Evolutionary conservation across 2,888 invertebrate genomes (phyloP).

Genomic region (Pasiphila rectangulata): DNA sequence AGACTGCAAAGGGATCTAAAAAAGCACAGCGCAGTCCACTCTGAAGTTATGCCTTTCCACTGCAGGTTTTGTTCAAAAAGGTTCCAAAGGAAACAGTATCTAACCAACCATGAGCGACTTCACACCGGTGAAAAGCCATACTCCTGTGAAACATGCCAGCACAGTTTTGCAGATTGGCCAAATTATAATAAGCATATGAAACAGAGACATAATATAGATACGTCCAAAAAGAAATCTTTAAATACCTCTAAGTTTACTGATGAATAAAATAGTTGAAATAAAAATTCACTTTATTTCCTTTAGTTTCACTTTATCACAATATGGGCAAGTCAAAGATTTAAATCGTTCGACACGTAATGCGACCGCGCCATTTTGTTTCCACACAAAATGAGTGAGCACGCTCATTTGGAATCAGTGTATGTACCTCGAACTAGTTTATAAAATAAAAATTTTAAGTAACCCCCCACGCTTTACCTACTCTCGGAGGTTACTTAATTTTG

Average conservation of each 20-base stretch:
- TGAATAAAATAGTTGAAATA: neutral
- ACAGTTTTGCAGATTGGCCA: slow-evolving; percentile 86
- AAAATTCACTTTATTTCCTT: no score
- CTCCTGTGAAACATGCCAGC: slow-evolving; percentile 83
- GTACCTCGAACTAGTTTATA: no score
- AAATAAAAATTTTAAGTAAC: no score
- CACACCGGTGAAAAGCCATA: slow-evolving; percentile 86
- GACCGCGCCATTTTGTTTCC: no score
- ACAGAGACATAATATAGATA: slow-evolving; percentile 77
- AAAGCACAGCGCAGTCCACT: slow-evolving; percentile 85
- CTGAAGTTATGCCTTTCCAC: slow-evolving; percentile 85
- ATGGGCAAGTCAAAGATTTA: no score
- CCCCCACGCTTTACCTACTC: no score
- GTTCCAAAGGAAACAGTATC: slow-evolving; percentile 69
- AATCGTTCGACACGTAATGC: no score
- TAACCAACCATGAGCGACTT: slow-evolving; percentile 74
- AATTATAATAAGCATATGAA: slow-evolving; percentile 90
- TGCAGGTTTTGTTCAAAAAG: slow-evolving; percentile 85
- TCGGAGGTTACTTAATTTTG: no score
- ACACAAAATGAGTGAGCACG: no score
- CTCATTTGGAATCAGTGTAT: no score
- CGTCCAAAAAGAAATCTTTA: slow-evolving; percentile 1
- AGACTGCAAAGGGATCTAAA: slow-evolving; percentile 61
- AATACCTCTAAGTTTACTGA: no score
- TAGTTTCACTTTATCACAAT: no score